Evolutionary conservation across 2,113 vertebrate genomes (phyloP), one percentile per base, ranked within the genome.

Genomic region (Pardalotus punctatus): DNA sequence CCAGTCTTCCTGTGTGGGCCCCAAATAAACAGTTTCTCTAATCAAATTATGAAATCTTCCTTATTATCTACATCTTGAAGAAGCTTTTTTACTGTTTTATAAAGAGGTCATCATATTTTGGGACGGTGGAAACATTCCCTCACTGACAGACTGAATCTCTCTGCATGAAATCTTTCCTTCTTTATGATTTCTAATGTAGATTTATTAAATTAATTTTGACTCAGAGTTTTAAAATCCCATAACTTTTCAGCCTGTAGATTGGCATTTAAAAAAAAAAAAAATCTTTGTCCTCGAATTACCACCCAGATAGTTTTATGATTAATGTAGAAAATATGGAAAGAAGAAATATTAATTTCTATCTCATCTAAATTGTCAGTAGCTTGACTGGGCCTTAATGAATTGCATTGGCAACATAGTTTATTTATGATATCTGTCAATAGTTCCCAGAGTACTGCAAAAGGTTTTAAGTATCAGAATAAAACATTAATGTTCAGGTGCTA

Each of bases 61-160:
- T 21, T 62, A 29, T 48, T 57, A 42, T 8, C 19, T n/a, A 22
- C 14, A 31, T 13, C 17, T 36, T 45, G 19, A 65, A 66, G 10
- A 1, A 54, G 3, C 0, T 33, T 65, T 86, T 56, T 71, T 54
- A 12, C 20, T 47, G 2, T 45, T 90, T 54, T 79, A 2, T 88
- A 28, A 76, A 48, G 17, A 25, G 2, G 3, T 53, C 11, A 0
- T 53, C 11, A 0, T 25, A 16, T 66, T 79, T 81, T 40, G 20
- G 20, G 38, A 53, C 79, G 15, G 6, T 78, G 11, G 28, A 85
- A 81, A 57, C 1, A 25, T 45, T 66, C 25, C 9, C 10, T 74
- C 27, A 66, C 2, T 0, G 1, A 3, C 8, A 62, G 36, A 43
- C 5, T 33, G 19, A 33, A 2, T 35, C 2, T 50, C 3, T 50